Base-by-base conservation (phyloP, 2,113 vertebrate species). In the Sebastes fasciatus region DNA sequence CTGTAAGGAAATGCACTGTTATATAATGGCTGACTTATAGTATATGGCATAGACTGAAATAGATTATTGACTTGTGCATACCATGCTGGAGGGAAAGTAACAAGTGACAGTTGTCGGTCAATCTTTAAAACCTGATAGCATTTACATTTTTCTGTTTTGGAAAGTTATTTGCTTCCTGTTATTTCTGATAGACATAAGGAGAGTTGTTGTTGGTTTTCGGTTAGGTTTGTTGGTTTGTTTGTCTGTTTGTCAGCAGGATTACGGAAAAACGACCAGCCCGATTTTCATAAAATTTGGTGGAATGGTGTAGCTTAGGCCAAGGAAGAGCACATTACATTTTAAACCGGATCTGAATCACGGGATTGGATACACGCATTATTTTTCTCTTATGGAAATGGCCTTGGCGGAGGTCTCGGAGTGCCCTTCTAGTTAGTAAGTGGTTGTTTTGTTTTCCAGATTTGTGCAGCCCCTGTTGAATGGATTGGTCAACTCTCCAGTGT, bases 11-110 rank as follows among this genome's bases (percentile, higher is more conserved):
- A 73, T 52, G 10, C 40, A 43, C 10, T 69, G 57, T 88, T 85
- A 87, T 81, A 17, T 77, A 86, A 88, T 63, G 45, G 48, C 2
- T 11, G 45, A 46, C 46, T 79, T 84, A 55, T 83, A 75, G 66
- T 79, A 73, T 79, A 77, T 21, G 57, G 14, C 21, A 49, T 17
- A 43, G 77, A 84, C 80, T 70, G 71, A 84, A 90, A 89, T 86
- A 81, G 77, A 79, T 65, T 49, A n/a, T 66, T 70, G 76, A 85
- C 64, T 73, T 72, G 45, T 74, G 42, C 61, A 65, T 67, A 40
- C 52, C 83, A 48, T 14, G 61, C 57, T 70, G 21, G 8, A 79
- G 65, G 62, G 65, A 72, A 88, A 82, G 75, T 57, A 57, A 80
- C 42, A 65, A 65, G 74, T 54, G 52, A 55, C 58, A 46, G 68